phyloP scores from a whole-genome alignment of 2,113 vertebrate species.

The Recurvirostra avosetta region DNA sequence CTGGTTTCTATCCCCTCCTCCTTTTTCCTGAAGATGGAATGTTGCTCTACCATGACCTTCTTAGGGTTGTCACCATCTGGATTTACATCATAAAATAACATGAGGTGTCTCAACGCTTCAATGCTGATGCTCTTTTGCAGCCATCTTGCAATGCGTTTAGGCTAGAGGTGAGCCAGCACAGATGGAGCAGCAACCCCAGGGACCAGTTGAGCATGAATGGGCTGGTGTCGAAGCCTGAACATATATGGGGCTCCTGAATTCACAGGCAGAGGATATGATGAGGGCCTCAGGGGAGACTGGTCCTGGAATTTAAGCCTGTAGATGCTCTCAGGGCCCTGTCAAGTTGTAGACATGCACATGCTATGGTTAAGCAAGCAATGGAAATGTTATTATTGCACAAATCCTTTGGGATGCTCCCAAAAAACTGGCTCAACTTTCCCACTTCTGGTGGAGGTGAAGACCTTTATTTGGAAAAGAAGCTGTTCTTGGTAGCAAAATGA shows the following conservation, averaged over 20 bases:
- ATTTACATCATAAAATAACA: not conserved
- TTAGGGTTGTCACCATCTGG: not conserved
- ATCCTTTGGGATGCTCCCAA: not conserved
- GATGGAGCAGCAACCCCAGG: not conserved
- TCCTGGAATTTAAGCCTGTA: not conserved
- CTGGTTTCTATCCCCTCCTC: not conserved
- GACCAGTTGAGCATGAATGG: not conserved
- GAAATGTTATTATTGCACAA: not conserved
- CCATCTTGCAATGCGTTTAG: not conserved
- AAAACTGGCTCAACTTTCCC: not conserved
- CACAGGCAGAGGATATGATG: not conserved
- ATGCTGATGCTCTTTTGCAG: not conserved
- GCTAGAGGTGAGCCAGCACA: not conserved
- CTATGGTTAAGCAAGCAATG: not conserved
- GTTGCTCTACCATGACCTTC: not conserved
- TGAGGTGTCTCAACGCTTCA: not conserved
- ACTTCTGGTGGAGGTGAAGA: not conserved
- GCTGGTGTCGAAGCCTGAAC: not conserved
- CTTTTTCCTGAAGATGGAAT: not conserved
- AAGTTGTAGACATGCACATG: not conserved
- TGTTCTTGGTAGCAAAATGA: not conserved
- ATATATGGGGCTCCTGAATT: not conserved
- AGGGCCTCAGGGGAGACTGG: not conserved
- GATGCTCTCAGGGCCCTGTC: not conserved
- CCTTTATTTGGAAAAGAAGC: not conserved